A percentile compares a stretch with the other conserved stretches of the same genome.
Evolutionary conservation across 1,140 invertebrate genomes (phyloP).

Genomic region (Zaprionus capensis): DNA sequence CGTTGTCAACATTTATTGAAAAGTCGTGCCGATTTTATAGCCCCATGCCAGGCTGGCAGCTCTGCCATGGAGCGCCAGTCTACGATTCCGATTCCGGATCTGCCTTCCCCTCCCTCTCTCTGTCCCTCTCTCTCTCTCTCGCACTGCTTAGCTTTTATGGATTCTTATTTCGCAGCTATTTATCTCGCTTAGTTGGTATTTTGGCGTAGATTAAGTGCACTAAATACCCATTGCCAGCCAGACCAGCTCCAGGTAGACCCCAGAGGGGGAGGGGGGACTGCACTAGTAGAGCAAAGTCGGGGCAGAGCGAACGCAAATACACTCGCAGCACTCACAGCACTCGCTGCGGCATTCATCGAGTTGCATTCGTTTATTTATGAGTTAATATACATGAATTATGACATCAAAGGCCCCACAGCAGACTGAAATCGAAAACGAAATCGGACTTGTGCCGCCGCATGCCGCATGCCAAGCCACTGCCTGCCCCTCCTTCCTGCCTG

Average conservation of each 20-base stretch:
- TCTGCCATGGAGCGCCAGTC: constrained; percentile 59
- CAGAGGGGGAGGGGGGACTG: constrained; percentile 1
- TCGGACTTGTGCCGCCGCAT: constrained; percentile 64
- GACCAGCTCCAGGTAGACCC: constrained; percentile 19
- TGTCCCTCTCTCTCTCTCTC: neutral
- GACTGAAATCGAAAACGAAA: constrained; percentile 74
- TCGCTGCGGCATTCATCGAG: constrained; percentile 41
- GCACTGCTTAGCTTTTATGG: constrained; percentile 66
- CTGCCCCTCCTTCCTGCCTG: neutral
- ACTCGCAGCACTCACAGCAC: constrained; percentile 15
- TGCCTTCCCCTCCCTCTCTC: neutral
- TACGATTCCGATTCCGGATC: constrained; percentile 8
- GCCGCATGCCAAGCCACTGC: constrained; percentile 1
- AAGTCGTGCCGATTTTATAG: constrained; percentile 84
- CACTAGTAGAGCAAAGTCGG: constrained; percentile 18
- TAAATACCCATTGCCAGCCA: constrained; percentile 68
- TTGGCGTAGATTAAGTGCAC: constrained; percentile 83
- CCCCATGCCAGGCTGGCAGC: constrained; percentile 63
- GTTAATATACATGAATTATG: constrained; percentile 84
- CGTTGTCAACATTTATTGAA: constrained; percentile 84
- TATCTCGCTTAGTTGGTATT: constrained; percentile 81
- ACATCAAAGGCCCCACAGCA: constrained; percentile 81
- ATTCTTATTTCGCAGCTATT: constrained; percentile 83
- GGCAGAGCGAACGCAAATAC: constrained; percentile 24
- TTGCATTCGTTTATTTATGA: constrained; percentile 83